These are phyloP conservation scores for Petrocephalus schoutedeni DNA, from an alignment of 2,797 vertebrate species.

Conservation along the genomic window DNA sequence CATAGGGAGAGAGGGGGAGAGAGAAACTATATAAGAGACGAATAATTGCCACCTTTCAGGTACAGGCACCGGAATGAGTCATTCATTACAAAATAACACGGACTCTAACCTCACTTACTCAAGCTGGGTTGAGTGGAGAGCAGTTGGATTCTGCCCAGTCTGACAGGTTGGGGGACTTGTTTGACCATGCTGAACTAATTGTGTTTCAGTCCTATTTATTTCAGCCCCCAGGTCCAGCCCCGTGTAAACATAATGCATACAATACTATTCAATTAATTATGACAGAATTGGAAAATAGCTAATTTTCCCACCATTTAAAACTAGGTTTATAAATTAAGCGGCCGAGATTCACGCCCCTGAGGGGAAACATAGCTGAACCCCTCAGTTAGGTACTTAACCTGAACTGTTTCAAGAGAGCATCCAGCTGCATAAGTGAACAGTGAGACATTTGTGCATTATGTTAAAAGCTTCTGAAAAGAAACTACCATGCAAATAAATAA, in stretches of 20 bases:
- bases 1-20: background rate
- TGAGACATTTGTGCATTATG: background rate
- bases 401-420: background rate
- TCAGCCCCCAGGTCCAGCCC: background rate
- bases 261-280: conserved; percentile 15
- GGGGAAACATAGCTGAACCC: background rate
- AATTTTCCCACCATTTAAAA: background rate
- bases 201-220: conserved; percentile 11
- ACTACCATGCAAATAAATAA: background rate
- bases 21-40: background rate
- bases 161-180: background rate
- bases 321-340: background rate
- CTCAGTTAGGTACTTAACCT: background rate
- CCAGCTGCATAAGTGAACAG: background rate
- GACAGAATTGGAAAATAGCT: background rate
- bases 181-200: background rate
- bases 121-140: background rate
- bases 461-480: background rate
- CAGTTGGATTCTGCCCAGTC: background rate
- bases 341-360: background rate
- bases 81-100: background rate
- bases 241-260: background rate
- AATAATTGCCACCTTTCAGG: background rate
- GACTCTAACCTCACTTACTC: background rate
- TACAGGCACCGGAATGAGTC: background rate